Evolutionary conservation across 2,797 vertebrate species (phyloP).

Genomic region (Acrossocheilus fasciatus): DNA sequence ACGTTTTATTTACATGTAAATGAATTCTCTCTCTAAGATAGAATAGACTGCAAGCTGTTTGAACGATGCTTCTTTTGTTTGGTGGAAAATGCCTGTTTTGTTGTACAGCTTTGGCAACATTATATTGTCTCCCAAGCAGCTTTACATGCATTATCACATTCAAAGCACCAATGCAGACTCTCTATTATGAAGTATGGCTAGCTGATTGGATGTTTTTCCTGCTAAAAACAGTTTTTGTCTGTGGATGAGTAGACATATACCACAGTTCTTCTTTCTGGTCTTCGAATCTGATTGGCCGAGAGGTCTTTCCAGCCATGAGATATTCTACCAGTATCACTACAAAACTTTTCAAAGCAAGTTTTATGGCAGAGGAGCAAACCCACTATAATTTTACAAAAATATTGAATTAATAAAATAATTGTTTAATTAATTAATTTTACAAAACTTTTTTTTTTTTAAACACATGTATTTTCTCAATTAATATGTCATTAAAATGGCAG

Average conservation of each 20-base stretch:
- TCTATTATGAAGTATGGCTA: not conserved
- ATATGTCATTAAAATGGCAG: not conserved
- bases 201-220: not conserved
- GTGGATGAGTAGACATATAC: not conserved
- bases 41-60: conserved; percentile 20
- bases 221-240: not conserved
- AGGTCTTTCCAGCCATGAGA: not conserved
- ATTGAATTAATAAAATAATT: not conserved
- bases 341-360: not conserved
- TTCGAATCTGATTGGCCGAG: not conserved
- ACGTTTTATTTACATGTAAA: conserved; percentile 74
- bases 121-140: conserved; percentile 41
- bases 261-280: not conserved
- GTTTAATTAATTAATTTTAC: not conserved
- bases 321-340: not conserved
- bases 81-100: conserved; percentile 50
- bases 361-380: not conserved
- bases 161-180: conserved; percentile 3
- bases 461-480: not conserved
- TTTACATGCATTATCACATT: conserved; percentile 47
- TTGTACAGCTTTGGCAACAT: conserved; percentile 41
- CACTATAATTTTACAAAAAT: not conserved
- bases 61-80: conserved; percentile 54
- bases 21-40: conserved; percentile 18
- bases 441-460: not conserved